These are phyloP conservation scores for Euproctis similis DNA, from an alignment of 2,888 invertebrate species.

Conservation along the genomic window DNA sequence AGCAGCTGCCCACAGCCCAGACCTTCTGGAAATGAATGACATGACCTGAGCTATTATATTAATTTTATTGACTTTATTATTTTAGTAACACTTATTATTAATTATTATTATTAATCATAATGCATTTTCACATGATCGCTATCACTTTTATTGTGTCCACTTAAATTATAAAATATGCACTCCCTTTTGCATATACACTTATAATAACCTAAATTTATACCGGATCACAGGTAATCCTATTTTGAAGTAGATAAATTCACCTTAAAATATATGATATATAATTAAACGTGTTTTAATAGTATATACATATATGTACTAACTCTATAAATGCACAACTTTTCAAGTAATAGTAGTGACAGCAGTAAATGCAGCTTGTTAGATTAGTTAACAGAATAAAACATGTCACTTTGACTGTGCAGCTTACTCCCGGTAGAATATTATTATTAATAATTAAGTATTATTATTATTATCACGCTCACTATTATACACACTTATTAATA, in stretches of 20 bases:
- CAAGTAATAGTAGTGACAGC: conserved; percentile 28
- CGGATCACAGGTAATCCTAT: conserved; percentile 61
- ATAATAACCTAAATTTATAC: conserved; percentile 40
- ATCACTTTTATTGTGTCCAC: no score
- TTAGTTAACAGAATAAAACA: conserved; percentile 30
- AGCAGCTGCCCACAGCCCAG: conserved; percentile 55
- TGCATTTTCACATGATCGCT: no score
- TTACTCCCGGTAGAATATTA: conserved; percentile 39
- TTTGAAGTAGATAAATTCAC: conserved; percentile 23
- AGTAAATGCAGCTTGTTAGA: conserved; percentile 37
- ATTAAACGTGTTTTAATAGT: conserved; percentile 17
- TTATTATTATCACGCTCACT: no score
- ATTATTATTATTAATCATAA: no score
- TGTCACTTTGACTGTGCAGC: conserved; percentile 36
- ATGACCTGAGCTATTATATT: conserved; percentile 35
- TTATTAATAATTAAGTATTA: conserved; percentile 26
- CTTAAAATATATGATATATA: conserved; percentile 19
- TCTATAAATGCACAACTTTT: conserved; percentile 14
- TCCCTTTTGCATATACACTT: no score
- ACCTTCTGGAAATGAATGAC: conserved; percentile 47
- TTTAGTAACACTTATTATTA: no score
- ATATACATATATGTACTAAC: conserved; percentile 30
- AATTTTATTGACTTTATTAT: no score
- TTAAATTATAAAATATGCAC: no score
- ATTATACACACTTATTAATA: conserved; percentile 27